Percentiles rank a stretch among this genome's conserved stretches.
Conservation (phyloP, 2,797 vertebrate genomes). For the Alectoris magna region DNA sequence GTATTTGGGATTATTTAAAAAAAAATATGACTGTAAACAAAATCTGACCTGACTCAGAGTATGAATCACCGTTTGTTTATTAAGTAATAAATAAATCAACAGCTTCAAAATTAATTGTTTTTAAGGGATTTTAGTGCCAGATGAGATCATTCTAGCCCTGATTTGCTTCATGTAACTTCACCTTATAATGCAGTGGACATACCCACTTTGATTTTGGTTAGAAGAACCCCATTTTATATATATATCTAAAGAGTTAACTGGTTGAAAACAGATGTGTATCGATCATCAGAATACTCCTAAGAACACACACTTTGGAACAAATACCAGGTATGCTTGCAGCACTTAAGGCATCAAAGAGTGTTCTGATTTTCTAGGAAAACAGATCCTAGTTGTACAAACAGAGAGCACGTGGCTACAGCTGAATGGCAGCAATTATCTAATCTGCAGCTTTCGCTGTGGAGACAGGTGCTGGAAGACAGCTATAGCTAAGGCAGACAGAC, state of each 20-base stretch:
- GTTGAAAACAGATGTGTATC: neutral
- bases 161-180: neutral
- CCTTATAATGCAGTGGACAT: neutral
- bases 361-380: constrained; percentile 33
- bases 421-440: constrained; percentile 38
- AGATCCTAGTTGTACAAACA: constrained; percentile 18
- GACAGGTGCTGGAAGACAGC: neutral
- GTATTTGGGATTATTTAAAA: neutral
- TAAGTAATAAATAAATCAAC: constrained; percentile 21
- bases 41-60: neutral
- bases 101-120: neutral
- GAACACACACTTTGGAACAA: neutral
- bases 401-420: neutral
- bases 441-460: neutral
- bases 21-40: neutral
- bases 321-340: neutral
- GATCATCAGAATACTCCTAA: neutral
- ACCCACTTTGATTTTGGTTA: neutral
- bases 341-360: neutral
- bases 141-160: neutral
- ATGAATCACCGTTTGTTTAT: neutral
- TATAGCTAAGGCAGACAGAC: constrained; percentile 1
- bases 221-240: neutral
- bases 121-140: neutral
- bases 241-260: neutral